Evolutionary conservation across 2,888 invertebrate species (phyloP), one percentile per base, ranked within the genome.

Genomic region (Flexamia atlantica): DNA sequence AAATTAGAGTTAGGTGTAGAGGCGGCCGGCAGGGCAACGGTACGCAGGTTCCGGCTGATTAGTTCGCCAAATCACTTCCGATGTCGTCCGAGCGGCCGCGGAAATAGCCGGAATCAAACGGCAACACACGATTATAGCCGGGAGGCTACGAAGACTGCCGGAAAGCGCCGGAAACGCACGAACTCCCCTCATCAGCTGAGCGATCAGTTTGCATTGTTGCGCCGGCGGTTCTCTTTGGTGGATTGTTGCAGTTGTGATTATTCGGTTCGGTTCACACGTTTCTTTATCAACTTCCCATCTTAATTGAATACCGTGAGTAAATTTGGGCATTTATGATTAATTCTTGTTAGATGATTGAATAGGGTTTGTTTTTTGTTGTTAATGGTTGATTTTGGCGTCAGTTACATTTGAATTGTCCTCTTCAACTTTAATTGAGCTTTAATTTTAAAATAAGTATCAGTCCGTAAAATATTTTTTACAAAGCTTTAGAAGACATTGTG

Each of bases 41-140:
- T 76, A 76, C 76, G 76, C 28, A 50, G 53, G 76, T 76, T 76
- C 76, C 76, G 76, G 76, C 4, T 76, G 76, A 76, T 50, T 76
- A 46, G 76, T 50, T 23, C 76, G 30, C 74, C 25, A 46, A 25
- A 50, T 76, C 40, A 46, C 50, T 57, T 4, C 57, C 57, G 57
- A 57, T 57, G 23, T 57, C 4, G 30, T 4, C 20, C 72, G 42
- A 36, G 25, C 72, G n/a, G 7, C 42, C 12, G 42, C 42, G 72
- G 72, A 36, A 23, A 72, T 32, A 20, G 42, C 20, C 72, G 72
- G 20, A 72, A 14, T 32, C 32, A 32, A 10, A 46, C 46, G 46
- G 46, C 12, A 12, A 17, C n/a, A 46, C 60, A 4, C 60, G 46
- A 28, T 1, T 32, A 28, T 14, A 12, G 12, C 17, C 68, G 72